These are phyloP conservation scores for Coendou prehensilis DNA, from an alignment of 2,797 vertebrate species.

Conservation along the genomic window DNA sequence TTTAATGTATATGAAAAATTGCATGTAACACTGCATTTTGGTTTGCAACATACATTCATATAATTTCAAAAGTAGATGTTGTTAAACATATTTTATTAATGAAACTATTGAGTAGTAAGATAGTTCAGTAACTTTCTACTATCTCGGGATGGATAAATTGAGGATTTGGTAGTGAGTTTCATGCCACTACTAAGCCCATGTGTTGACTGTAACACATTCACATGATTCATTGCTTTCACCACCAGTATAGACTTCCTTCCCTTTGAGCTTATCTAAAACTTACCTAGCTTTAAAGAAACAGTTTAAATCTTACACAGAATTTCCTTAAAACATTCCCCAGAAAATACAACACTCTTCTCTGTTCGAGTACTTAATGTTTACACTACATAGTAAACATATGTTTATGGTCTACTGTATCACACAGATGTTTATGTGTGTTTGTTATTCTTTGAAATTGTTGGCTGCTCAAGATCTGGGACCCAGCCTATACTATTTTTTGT, in stretches of 20 bases:
- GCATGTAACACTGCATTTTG: not conserved
- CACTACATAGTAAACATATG: not conserved
- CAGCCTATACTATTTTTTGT: not conserved
- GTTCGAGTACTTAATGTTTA: not conserved
- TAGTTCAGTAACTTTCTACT: not conserved
- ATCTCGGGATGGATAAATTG: not conserved
- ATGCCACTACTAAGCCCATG: not conserved
- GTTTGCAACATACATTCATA: not conserved
- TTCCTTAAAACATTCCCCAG: not conserved
- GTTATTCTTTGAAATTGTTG: not conserved
- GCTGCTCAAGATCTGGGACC: not conserved
- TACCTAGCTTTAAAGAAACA: not conserved
- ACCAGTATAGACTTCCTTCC: not conserved
- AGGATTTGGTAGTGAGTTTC: not conserved
- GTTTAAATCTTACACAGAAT: not conserved
- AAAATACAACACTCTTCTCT: not conserved
- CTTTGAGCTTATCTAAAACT: constrained; percentile 34
- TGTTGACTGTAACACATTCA: not conserved
- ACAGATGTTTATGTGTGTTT: not conserved
- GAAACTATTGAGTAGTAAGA: not conserved
- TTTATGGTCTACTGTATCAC: not conserved
- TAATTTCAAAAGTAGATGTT: not conserved
- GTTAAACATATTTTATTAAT: constrained; percentile 57
- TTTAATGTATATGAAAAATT: not conserved
- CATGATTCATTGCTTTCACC: not conserved